These are phyloP conservation scores for Sinotaia quadrata DNA, from an alignment of 2,888 invertebrate species.

Conservation along the genomic window DNA sequence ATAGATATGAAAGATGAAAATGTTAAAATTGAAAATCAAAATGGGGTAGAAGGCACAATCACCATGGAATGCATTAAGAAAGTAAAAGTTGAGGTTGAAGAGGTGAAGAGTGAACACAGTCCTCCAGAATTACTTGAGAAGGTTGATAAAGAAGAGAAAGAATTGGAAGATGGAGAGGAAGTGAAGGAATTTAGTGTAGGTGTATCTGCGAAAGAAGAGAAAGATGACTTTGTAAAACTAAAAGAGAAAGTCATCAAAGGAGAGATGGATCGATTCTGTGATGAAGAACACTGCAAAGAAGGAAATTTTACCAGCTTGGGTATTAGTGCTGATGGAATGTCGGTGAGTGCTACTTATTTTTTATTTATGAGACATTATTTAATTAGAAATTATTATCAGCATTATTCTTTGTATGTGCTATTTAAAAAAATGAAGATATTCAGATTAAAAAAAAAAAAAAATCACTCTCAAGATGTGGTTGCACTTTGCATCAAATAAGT, in stretches of 20 bases:
- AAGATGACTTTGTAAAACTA: slow-evolving; percentile 36
- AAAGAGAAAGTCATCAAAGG: slow-evolving; percentile 40
- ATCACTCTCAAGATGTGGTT: too few species aligned
- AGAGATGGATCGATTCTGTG: slow-evolving; percentile 36
- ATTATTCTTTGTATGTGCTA: too few species aligned
- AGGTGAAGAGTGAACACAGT: slow-evolving; percentile 36
- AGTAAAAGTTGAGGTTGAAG: slow-evolving; percentile 37
- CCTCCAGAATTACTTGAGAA: slow-evolving; percentile 30
- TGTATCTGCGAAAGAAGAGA: slow-evolving; percentile 30
- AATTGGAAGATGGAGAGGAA: slow-evolving; percentile 30
- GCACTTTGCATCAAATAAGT: too few species aligned
- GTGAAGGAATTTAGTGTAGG: slow-evolving; percentile 34
- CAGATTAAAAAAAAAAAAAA: too few species aligned
- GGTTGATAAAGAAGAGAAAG: slow-evolving; percentile 33
- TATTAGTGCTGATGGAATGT: slow-evolving; percentile 12
- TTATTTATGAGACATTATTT: too few species aligned
- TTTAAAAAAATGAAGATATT: too few species aligned
- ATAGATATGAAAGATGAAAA: slow-evolving; percentile 7
- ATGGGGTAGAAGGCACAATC: not conserved
- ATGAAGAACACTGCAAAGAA: slow-evolving; percentile 23
- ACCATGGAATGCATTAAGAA: too few species aligned
- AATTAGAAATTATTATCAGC: too few species aligned
- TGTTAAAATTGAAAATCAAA: not conserved
- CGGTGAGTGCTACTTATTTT: too few species aligned
- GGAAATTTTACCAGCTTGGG: slow-evolving; percentile 4